Evolutionary conservation across 2,888 invertebrate species (phyloP).

Genomic region (Apamea epomidion): DNA sequence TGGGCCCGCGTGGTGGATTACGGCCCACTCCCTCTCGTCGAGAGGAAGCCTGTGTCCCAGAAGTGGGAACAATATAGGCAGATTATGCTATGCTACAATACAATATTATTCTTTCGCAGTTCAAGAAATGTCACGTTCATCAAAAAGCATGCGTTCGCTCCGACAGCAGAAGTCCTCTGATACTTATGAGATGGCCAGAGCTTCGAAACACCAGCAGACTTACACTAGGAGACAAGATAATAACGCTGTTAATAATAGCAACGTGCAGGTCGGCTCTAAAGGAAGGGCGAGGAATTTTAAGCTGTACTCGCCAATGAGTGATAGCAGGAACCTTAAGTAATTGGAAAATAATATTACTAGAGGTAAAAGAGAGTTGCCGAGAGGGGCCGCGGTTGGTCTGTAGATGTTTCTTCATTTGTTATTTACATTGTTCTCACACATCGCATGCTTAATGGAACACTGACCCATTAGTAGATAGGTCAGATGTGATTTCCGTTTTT

Average conservation of each 20-base stretch:
- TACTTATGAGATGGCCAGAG: constrained; percentile 6
- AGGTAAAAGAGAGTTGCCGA: too few relatives aligned
- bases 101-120: constrained; percentile 38
- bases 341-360: neutral
- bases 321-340: constrained; percentile 34
- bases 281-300: constrained; percentile 29
- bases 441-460: too few relatives aligned
- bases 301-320: constrained; percentile 46
- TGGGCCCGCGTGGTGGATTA: too few relatives aligned
- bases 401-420: too few relatives aligned
- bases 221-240: constrained; percentile 44
- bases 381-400: too few relatives aligned
- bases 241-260: neutral
- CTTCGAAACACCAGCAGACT: constrained; percentile 63
- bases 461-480: too few relatives aligned
- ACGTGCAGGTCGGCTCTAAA: neutral
- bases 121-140: constrained; percentile 53
- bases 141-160: constrained; percentile 56
- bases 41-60: too few relatives aligned
- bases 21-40: too few relatives aligned
- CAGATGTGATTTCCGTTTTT: too few relatives aligned
- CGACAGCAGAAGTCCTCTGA: constrained; percentile 29
- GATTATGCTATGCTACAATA: neutral
- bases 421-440: too few relatives aligned
- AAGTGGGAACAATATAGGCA: neutral